Evolutionary conservation across 2,797 vertebrate species (phyloP).

Genomic region (Scleropages formosus): DNA sequence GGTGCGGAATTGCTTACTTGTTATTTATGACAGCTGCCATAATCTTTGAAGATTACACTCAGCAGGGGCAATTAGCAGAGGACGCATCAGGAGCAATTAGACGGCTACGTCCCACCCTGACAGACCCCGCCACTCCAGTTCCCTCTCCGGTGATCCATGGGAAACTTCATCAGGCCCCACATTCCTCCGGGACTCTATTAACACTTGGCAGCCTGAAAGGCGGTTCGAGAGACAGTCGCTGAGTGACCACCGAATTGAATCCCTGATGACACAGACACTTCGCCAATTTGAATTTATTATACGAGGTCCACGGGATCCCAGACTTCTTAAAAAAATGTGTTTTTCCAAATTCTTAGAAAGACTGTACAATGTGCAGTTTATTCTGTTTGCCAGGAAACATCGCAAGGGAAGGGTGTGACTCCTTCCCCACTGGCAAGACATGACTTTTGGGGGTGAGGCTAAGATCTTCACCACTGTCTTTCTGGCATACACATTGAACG

Average conservation of each 20-base stretch:
- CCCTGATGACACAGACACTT: conserved; percentile 33
- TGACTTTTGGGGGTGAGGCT: too few species aligned
- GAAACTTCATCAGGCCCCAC: conserved; percentile 67
- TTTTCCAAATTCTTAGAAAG: too few species aligned
- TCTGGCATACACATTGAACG: too few species aligned
- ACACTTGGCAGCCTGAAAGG: conserved; percentile 62
- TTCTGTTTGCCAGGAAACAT: too few species aligned
- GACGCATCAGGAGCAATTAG: conserved; percentile 71
- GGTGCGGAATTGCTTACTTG: conserved; percentile 46
- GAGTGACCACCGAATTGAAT: conserved; percentile 43
- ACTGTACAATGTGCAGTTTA: neutral
- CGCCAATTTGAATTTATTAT: conserved; percentile 20
- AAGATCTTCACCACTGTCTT: too few species aligned
- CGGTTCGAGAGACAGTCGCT: conserved; percentile 49
- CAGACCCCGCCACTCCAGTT: conserved; percentile 56
- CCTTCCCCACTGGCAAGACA: too few species aligned
- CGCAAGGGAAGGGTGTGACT: too few species aligned
- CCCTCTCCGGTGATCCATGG: conserved; percentile 58
- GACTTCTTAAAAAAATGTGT: neutral
- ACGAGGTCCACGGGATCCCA: too few species aligned
- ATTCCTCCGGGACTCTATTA: conserved; percentile 65
- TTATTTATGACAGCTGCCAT: conserved; percentile 76
- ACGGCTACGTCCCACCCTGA: conserved; percentile 64
- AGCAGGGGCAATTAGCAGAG: conserved; percentile 73
- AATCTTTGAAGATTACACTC: conserved; percentile 79